Evolutionary conservation across 2,888 invertebrate genomes (phyloP), one percentile per base, ranked within the genome.

Genomic region (Drepanosiphum platanoidis): DNA sequence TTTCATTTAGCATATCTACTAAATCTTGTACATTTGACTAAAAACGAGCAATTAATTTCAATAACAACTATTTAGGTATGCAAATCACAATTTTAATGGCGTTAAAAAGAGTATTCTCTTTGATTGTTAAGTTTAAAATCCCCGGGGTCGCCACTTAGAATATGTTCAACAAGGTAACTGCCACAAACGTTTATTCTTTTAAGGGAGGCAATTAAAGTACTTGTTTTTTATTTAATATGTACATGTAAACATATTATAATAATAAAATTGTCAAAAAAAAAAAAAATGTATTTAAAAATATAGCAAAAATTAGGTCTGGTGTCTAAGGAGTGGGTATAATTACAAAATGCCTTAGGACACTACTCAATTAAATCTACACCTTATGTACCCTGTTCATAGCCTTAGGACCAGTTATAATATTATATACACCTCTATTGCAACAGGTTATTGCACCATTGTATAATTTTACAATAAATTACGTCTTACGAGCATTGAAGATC

Each of bases 401-500:
- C 7, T 7, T 3, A 0, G 15, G 22, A 15, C 3, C 52, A 5
- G 52, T 0, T 52, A 4, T 22, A n/a, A 42, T 61, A 61, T 7
- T n/a, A 61, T 9, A 61, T 8, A 61, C 52, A 52, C 52, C 52
- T 15, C 11, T 15, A 86, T 46, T 11, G 46, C 13, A 30, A n/a
- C 22, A 46, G 7, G 4, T 46, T 70, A 1, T n/a, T n/a, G 1
- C n/a, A 15, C 5, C 30, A 7, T 39, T 15, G 30, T 18, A 22
- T 79, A 68, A 66, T 66, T 34, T 22, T 3, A 34, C 34, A 13
- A n/a, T 3, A 75, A 27, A 66, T 46, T 66, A 66, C 30, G 36
- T 79, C 88, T 88, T 87, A 92, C 93, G 91, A 91, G 86, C 92
- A 90, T 88, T 91, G 91, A 88, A 92, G 93, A 86, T 93, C 91